Conservation (phyloP, 2,113 vertebrate genomes). For the Hirundichthys speculiger region DNA sequence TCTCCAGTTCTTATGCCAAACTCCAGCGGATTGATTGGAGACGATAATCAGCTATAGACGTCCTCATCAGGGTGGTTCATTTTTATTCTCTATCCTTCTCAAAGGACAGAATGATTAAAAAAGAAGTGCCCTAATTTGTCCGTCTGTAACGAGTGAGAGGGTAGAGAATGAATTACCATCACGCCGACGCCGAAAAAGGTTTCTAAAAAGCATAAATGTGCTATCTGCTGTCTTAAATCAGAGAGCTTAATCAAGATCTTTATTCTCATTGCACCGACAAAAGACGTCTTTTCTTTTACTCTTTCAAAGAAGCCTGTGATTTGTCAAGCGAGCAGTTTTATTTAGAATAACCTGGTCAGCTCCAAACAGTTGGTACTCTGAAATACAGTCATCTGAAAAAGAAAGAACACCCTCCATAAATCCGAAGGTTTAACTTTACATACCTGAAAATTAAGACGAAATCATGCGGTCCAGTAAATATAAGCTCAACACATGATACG, state of each 20-base stretch:
- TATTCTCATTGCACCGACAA: slow-evolving; percentile 45
- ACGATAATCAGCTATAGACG: slow-evolving; percentile 27
- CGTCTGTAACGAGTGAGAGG: slow-evolving; percentile 45
- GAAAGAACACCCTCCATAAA: too few species aligned
- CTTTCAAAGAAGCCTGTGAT: slow-evolving; percentile 31
- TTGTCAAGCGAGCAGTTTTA: slow-evolving; percentile 20
- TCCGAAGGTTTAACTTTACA: too few species aligned
- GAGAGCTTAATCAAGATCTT: slow-evolving; percentile 71
- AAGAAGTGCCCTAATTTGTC: slow-evolving; percentile 43
- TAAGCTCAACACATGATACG: too few species aligned
- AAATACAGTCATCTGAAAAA: too few species aligned
- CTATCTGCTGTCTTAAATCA: slow-evolving; percentile 72
- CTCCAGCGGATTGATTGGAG: slow-evolving; percentile 40
- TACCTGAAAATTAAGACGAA: too few species aligned
- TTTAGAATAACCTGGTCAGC: slow-evolving; percentile 4
- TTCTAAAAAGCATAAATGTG: slow-evolving; percentile 60
- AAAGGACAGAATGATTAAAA: slow-evolving; percentile 42
- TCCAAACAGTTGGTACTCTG: slow-evolving; percentile 21
- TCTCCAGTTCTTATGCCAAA: slow-evolving; percentile 19
- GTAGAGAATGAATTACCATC: slow-evolving; percentile 61
- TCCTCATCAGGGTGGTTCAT: slow-evolving; percentile 4
- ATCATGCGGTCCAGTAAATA: too few species aligned
- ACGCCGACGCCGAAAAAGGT: slow-evolving; percentile 43
- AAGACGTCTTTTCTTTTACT: slow-evolving; percentile 18
- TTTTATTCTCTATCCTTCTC: slow-evolving; percentile 13